These are phyloP conservation scores for Synanthedon myopaeformis DNA, from an alignment of 2,888 invertebrate genomes.

Conservation along the genomic window DNA sequence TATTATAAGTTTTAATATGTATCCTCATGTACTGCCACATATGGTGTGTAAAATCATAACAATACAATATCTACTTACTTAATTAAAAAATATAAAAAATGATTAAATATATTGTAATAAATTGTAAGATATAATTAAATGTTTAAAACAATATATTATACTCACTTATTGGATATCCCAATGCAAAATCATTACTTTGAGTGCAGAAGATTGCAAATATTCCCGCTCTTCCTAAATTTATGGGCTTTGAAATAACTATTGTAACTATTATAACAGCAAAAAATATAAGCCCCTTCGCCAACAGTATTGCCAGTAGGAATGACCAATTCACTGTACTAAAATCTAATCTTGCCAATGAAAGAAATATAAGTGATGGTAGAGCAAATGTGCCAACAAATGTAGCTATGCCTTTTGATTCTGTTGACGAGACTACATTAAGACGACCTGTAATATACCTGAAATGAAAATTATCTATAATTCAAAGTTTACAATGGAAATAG, in stretches of 20 bases:
- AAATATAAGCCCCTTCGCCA: conserved; percentile 90
- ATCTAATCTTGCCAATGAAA: conserved; percentile 87
- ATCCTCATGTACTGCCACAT: too few relatives aligned
- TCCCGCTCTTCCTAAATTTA: conserved; percentile 87
- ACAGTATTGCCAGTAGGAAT: conserved; percentile 85
- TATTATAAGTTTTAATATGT: too few relatives aligned
- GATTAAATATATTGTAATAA: too few relatives aligned
- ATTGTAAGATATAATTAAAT: too few relatives aligned
- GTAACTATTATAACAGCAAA: conserved; percentile 82
- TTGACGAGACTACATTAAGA: conserved; percentile 82
- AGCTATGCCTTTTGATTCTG: conserved; percentile 89
- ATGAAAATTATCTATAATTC: conserved; percentile 7
- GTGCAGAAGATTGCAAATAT: conserved; percentile 95
- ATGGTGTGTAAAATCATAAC: too few relatives aligned
- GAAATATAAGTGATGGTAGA: conserved; percentile 90
- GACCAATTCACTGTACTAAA: conserved; percentile 90
- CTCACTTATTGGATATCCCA: conserved; percentile 94
- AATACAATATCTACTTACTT: too few relatives aligned
- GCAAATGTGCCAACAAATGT: conserved; percentile 95
- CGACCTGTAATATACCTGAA: conserved; percentile 87
- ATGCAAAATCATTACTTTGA: conserved; percentile 97
- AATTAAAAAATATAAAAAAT: too few relatives aligned
- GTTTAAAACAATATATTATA: conserved; percentile 8
- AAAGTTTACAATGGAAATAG: too few relatives aligned
- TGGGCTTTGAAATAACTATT: conserved; percentile 81